These are phyloP conservation scores for Chamaea fasciata DNA, from an alignment of 2,113 vertebrate genomes.

Conservation along the genomic window DNA sequence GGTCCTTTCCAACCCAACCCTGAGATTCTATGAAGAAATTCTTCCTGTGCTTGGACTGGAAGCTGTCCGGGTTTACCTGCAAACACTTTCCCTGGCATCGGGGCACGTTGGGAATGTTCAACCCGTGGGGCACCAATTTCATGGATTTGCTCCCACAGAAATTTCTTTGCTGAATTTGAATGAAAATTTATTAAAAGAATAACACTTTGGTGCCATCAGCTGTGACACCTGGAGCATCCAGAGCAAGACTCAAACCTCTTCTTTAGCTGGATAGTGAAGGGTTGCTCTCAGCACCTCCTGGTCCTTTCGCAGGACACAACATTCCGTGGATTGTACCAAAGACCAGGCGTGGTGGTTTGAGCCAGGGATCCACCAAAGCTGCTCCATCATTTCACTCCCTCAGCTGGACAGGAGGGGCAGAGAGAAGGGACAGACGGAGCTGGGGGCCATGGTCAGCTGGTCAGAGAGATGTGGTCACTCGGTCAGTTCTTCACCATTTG, in stretches of 20 bases:
- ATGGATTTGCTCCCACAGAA: neutral
- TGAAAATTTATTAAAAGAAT: neutral
- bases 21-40: neutral
- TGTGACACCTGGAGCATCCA: neutral
- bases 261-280: fast-evolving
- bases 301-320: fast-evolving
- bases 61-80: neutral
- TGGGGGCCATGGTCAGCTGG: neutral
- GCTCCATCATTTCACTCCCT: neutral
- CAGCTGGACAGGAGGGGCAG: neutral
- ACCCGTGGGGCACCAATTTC: fast-evolving
- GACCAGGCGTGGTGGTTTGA: fast-evolving
- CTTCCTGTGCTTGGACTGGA: neutral
- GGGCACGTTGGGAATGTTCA: fast-evolving
- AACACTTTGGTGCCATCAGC: neutral
- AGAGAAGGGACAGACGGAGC: neutral
- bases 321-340: fast-evolving
- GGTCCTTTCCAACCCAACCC: neutral
- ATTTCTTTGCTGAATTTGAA: neutral
- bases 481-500: neutral
- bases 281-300: fast-evolving
- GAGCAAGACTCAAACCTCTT: too few relatives aligned
- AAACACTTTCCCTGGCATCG: neutral
- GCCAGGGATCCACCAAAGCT: neutral
- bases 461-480: neutral